Evolutionary conservation across 2,113 vertebrate genomes (phyloP).

Genomic region (Dascyllus trimaculatus): DNA sequence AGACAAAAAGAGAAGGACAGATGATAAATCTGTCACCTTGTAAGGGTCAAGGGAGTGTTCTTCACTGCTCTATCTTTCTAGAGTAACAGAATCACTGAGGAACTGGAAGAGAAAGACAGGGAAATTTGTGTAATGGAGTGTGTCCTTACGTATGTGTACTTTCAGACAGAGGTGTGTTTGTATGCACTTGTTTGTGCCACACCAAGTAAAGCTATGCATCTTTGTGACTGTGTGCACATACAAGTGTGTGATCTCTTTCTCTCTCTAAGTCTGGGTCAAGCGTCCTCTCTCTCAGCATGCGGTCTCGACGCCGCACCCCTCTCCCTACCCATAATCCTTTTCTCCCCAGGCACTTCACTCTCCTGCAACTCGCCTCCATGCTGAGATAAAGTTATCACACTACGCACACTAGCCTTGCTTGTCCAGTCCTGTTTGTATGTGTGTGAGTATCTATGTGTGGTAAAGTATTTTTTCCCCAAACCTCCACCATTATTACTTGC

Average conservation of each 20-base stretch:
- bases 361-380: slow-evolving; percentile 57
- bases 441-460: slow-evolving; percentile 14
- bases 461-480: slow-evolving; percentile 17
- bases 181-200: slow-evolving; percentile 11
- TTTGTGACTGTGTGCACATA: not conserved
- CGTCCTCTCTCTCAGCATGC: slow-evolving; percentile 62
- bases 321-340: slow-evolving; percentile 73
- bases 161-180: not conserved
- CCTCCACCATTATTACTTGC: slow-evolving; percentile 33
- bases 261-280: slow-evolving; percentile 51
- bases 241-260: slow-evolving; percentile 8
- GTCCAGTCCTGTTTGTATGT: slow-evolving; percentile 25
- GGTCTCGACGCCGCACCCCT: slow-evolving; percentile 38
- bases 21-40: slow-evolving; percentile 34
- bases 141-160: slow-evolving; percentile 5
- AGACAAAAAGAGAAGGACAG: slow-evolving; percentile 8
- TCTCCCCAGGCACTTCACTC: slow-evolving; percentile 63
- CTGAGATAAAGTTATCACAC: slow-evolving; percentile 79
- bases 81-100: slow-evolving; percentile 19
- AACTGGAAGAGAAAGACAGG: slow-evolving; percentile 1
- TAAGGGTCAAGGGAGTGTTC: slow-evolving; percentile 11
- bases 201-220: slow-evolving; percentile 13
- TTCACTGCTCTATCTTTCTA: slow-evolving; percentile 4
- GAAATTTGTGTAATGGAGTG: not conserved
- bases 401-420: slow-evolving; percentile 42